Conservation (phyloP, 2,888 invertebrate species). For the Eupithecia vulgata region DNA sequence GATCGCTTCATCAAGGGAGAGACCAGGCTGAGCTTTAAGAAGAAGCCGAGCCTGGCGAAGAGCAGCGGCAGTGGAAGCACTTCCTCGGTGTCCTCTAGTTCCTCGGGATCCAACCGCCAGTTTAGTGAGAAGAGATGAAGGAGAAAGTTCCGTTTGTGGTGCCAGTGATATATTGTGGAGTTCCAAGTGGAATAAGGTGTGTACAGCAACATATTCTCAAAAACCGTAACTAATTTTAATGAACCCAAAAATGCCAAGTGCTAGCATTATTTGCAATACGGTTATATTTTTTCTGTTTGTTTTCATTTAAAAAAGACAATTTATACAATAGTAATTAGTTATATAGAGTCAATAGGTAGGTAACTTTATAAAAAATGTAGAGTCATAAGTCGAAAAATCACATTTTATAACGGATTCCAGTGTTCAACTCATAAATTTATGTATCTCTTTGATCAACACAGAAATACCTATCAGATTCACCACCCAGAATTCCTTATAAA, state of each 20-base stretch:
- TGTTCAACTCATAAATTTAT: not conserved
- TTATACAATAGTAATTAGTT: not conserved
- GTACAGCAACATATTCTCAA: conserved; percentile 42
- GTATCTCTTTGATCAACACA: not conserved
- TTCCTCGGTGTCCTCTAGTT: conserved; percentile 63
- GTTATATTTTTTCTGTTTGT: not conserved
- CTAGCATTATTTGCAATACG: not conserved
- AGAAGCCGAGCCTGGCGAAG: conserved; percentile 62
- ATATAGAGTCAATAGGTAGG: not conserved
- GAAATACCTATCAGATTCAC: not conserved
- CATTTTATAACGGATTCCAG: not conserved
- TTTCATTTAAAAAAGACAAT: not conserved
- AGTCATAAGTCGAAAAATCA: not conserved
- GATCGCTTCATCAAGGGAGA: conserved; percentile 85
- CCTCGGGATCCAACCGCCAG: conserved; percentile 52
- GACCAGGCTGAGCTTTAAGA: conserved; percentile 68
- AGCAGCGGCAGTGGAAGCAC: conserved; percentile 66
- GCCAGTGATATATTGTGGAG: conserved; percentile 62
- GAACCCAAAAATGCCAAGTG: not conserved
- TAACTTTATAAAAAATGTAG: not conserved
- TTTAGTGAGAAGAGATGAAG: conserved; percentile 69
- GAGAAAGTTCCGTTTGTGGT: conserved; percentile 57
- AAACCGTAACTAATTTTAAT: not conserved
- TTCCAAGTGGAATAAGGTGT: conserved; percentile 64
- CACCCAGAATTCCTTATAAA: not conserved